These are phyloP conservation scores for Eugnorisma glareosa DNA, from an alignment of 2,888 invertebrate species.

Conservation along the genomic window DNA sequence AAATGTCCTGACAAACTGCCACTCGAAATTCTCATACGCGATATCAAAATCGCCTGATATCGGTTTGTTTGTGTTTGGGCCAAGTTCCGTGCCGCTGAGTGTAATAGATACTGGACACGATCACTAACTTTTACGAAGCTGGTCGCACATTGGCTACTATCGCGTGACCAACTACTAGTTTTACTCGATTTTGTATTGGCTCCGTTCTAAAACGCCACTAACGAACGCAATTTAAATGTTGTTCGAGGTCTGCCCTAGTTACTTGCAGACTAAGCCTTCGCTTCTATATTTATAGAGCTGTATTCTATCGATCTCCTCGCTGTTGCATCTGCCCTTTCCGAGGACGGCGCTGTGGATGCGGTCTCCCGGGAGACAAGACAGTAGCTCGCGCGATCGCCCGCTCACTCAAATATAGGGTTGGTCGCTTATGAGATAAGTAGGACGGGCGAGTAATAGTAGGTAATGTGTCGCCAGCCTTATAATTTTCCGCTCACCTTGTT, in stretches of 20 bases:
- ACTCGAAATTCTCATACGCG: too few relatives aligned
- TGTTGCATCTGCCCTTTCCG: neutral
- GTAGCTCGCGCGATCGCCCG: neutral
- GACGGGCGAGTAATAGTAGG: neutral
- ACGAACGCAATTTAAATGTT: slow-evolving; percentile 1
- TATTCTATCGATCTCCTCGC: neutral
- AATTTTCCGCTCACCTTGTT: slow-evolving; percentile 13
- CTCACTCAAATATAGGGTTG: neutral
- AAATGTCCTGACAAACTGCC: too few relatives aligned
- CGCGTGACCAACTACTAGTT: slow-evolving; percentile 1
- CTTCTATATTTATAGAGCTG: neutral
- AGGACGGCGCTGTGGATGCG: neutral
- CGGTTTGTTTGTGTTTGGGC: too few relatives aligned
- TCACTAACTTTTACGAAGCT: slow-evolving; percentile 1
- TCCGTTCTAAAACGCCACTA: neutral
- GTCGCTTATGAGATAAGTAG: neutral
- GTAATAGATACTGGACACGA: neutral
- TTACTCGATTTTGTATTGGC: slow-evolving; percentile 9
- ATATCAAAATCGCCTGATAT: too few relatives aligned
- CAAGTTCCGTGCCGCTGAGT: too few relatives aligned
- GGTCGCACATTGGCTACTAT: slow-evolving; percentile 12
- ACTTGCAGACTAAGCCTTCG: slow-evolving; percentile 7
- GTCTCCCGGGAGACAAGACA: neutral
- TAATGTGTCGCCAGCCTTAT: slow-evolving; percentile 17
- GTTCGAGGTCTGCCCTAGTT: neutral